Evolutionary conservation across 37 sponge, comb jelly and placozoan species (phyloP).

Genomic region (Halichondria panicea): DNA sequence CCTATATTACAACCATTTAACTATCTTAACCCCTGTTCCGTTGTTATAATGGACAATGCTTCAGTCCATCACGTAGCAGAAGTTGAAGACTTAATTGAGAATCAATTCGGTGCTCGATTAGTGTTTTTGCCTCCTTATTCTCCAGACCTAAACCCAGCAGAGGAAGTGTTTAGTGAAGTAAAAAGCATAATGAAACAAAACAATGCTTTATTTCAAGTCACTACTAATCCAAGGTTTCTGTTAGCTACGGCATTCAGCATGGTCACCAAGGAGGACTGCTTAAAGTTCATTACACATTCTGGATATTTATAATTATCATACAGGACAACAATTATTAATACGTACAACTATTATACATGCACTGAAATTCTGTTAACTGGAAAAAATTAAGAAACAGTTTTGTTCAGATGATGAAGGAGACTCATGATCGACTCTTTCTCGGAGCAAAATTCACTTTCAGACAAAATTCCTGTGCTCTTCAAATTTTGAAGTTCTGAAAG

Average conservation of each 20-base stretch:
- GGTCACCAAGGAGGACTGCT: conserved; percentile 22
- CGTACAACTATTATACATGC: neutral
- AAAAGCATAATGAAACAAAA: conserved; percentile 34
- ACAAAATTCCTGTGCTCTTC: neutral
- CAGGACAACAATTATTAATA: too few species aligned
- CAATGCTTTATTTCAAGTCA: conserved; percentile 15
- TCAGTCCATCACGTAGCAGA: conserved; percentile 30
- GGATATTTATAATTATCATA: conserved; percentile 21
- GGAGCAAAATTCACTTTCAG: conserved; percentile 2
- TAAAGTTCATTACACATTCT: conserved; percentile 10
- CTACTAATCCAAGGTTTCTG: conserved; percentile 23
- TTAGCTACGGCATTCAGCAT: conserved; percentile 28
- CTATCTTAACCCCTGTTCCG: conserved; percentile 5
- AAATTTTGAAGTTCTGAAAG: conserved; percentile 16
- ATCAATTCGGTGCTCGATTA: conserved; percentile 14
- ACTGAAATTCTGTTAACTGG: too few species aligned
- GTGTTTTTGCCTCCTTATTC: conserved; percentile 37
- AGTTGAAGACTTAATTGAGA: conserved; percentile 7
- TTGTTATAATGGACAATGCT: conserved; percentile 36
- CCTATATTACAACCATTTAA: conserved; percentile 33
- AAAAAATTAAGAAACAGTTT: conserved; percentile 5
- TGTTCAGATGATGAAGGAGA: conserved; percentile 12
- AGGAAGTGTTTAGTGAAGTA: conserved; percentile 28
- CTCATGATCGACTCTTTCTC: conserved; percentile 27
- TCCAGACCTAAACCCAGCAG: conserved; percentile 32